Percentiles rank a stretch among this genome's conserved stretches.
Evolutionary conservation across 1,140 invertebrate genomes (phyloP).

Genomic region (Acromyrmex charruanus): DNA sequence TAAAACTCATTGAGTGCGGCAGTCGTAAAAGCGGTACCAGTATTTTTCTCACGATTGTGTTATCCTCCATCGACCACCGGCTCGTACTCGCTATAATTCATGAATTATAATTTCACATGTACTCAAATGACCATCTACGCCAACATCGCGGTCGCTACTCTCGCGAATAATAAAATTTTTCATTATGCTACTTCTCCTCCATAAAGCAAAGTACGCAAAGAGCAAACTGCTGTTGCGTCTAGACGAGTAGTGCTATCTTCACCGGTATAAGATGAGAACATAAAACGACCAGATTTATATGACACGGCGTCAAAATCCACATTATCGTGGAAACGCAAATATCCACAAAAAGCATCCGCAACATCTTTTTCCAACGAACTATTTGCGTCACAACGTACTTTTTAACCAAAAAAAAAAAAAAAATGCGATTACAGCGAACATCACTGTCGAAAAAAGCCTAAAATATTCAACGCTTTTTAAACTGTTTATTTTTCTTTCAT

Average conservation of each 20-base stretch:
- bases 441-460: background rate
- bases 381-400: background rate
- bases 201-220: slow-evolving; percentile 34
- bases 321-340: slow-evolving; percentile 17
- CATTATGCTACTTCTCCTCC: background rate
- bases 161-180: slow-evolving; percentile 38
- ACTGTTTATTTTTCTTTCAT: too few species aligned
- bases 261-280: background rate
- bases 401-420: background rate
- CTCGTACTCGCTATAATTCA: background rate
- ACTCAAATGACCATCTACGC: slow-evolving; percentile 29
- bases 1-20: slow-evolving; percentile 10
- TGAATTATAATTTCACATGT: slow-evolving; percentile 42
- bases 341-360: slow-evolving; percentile 3
- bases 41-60: background rate
- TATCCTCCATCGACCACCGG: background rate
- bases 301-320: slow-evolving; percentile 8
- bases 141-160: background rate
- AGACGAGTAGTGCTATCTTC: slow-evolving; percentile 28
- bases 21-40: background rate
- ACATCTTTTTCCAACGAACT: slow-evolving; percentile 1
- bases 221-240: slow-evolving; percentile 55
- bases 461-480: background rate
- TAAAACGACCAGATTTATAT: slow-evolving; percentile 30
- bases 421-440: background rate